phyloP scores from a whole-genome alignment of 2,888 invertebrate species.

The Dolichopus griseipennis region DNA sequence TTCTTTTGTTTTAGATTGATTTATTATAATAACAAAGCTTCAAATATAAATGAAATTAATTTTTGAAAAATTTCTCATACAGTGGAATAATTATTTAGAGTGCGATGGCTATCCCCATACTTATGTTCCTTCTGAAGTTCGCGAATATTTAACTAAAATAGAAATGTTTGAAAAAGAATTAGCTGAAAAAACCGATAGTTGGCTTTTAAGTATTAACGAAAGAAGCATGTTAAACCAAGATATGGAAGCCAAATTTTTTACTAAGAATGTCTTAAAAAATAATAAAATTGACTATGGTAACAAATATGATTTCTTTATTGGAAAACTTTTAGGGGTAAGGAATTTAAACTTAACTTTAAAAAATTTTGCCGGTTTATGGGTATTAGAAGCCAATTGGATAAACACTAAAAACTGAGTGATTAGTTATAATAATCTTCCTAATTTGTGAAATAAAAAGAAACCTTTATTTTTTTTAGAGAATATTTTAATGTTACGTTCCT shows the following conservation, averaged over 20 bases:
- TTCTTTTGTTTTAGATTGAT: no score
- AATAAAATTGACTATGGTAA: conserved; percentile 24
- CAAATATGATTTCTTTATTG: conserved; percentile 26
- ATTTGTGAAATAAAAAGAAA: no score
- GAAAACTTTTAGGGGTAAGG: conserved; percentile 23
- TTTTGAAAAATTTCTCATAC: background rate
- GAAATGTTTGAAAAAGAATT: conserved; percentile 25
- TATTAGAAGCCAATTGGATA: no score
- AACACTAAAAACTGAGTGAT: no score
- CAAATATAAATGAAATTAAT: no score
- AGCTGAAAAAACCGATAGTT: conserved; percentile 25
- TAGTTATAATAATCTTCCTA: no score
- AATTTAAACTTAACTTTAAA: background rate
- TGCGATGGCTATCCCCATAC: conserved; percentile 34
- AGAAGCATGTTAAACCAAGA: conserved; percentile 31
- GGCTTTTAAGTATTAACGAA: conserved; percentile 32
- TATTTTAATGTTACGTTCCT: no score
- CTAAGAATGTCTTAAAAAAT: conserved; percentile 22
- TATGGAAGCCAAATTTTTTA: conserved; percentile 27
- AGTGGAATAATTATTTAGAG: conserved; percentile 30
- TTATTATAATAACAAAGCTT: no score
- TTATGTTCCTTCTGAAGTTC: conserved; percentile 28
- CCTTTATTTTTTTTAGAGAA: background rate
- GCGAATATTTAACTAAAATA: conserved; percentile 28
- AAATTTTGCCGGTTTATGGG: no score